A percentile compares a stretch with the other conserved stretches of the same genome.
phyloP scores from a whole-genome alignment of 2,113 vertebrate genomes.

The Benitochromis conjunctus region DNA sequence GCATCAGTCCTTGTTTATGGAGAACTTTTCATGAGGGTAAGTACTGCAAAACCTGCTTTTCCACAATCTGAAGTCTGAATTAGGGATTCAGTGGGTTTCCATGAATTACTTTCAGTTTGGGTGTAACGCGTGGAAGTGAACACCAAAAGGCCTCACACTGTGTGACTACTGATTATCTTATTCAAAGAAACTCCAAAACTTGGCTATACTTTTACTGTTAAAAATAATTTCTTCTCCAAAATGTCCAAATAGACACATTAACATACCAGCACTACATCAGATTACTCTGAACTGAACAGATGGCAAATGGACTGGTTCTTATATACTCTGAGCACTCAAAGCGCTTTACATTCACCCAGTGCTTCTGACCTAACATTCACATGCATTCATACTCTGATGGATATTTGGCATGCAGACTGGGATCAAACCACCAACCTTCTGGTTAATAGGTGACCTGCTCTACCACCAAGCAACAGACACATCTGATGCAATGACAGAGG shows the following conservation, averaged over 20 bases:
- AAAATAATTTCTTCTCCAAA: background rate
- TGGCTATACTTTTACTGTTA: background rate
- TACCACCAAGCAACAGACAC: background rate
- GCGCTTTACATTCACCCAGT: background rate
- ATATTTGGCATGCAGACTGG: background rate
- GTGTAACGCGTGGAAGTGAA: background rate
- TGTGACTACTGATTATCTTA: background rate
- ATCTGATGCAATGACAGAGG: background rate
- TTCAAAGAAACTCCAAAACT: background rate
- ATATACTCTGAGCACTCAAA: background rate
- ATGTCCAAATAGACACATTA: background rate
- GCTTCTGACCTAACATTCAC: background rate
- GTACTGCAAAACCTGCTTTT: background rate
- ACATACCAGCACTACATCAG: background rate
- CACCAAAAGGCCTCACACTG: background rate
- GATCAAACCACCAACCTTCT: background rate
- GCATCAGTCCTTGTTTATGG: background rate
- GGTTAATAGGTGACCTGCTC: background rate
- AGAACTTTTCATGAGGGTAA: background rate
- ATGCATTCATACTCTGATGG: background rate
- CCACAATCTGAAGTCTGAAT: background rate
- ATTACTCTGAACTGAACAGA: background rate
- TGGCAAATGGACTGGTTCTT: background rate
- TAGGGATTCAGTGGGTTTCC: background rate
- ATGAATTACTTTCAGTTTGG: background rate